Evolutionary conservation across 2,888 invertebrate species (phyloP).

Genomic region (Spodoptera picta): DNA sequence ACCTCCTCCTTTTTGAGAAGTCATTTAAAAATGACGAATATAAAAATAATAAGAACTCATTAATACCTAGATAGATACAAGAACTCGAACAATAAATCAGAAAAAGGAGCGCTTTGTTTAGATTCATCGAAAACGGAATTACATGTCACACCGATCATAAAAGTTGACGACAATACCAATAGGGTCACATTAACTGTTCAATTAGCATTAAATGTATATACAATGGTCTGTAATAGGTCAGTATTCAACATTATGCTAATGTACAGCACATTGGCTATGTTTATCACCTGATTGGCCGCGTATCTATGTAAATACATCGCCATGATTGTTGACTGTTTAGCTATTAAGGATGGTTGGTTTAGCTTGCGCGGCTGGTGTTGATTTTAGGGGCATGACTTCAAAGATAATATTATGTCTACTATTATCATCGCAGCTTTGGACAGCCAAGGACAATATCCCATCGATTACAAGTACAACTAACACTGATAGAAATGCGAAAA

Average conservation of each 20-base stretch:
- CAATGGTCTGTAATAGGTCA: constrained; percentile 50
- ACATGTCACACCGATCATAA: constrained; percentile 6
- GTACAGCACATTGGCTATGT: constrained; percentile 54
- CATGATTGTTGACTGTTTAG: constrained; percentile 54
- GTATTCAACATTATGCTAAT: constrained; percentile 57
- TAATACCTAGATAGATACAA: too few relatives aligned
- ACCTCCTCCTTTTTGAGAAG: too few relatives aligned
- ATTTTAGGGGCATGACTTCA: constrained; percentile 15
- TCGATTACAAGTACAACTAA: too few relatives aligned
- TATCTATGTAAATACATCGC: constrained; percentile 62
- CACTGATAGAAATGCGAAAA: too few relatives aligned
- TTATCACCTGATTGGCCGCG: constrained; percentile 60
- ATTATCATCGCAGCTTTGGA: too few relatives aligned
- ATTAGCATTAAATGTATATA: constrained; percentile 50
- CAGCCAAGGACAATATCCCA: too few relatives aligned
- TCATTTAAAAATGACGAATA: too few relatives aligned
- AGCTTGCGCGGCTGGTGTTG: constrained; percentile 18
- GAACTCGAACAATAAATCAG: too few relatives aligned
- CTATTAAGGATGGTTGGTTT: constrained; percentile 51
- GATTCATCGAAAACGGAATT: too few relatives aligned
- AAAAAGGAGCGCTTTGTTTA: too few relatives aligned
- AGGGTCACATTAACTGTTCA: constrained; percentile 35
- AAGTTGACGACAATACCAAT: constrained; percentile 47
- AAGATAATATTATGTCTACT: neutral
- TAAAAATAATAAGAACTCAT: too few relatives aligned